Conservation (phyloP, 2,888 invertebrate species). For the Brenthis hecate region DNA sequence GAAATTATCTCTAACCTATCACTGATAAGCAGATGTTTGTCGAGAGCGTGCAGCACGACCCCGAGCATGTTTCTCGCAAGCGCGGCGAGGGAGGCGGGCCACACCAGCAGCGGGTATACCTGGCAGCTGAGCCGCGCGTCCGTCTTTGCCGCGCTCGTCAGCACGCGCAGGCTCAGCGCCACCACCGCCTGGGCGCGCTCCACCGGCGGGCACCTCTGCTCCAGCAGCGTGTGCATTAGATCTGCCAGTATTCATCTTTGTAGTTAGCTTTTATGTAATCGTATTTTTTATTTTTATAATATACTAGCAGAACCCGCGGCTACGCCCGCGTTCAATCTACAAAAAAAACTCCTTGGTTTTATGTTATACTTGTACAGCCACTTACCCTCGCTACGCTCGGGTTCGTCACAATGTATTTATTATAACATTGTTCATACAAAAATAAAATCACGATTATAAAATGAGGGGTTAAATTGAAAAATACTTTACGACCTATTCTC, state of each 20-base stretch:
- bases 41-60: constrained; percentile 51
- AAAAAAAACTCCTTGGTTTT: too few species aligned
- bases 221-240: constrained; percentile 58
- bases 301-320: too few species aligned
- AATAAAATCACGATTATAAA: too few species aligned
- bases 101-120: constrained; percentile 60
- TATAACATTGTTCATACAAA: too few species aligned
- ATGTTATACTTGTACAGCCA: too few species aligned
- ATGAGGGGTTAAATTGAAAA: too few species aligned
- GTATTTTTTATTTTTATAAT: too few species aligned
- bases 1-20: constrained; percentile 52
- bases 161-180: constrained; percentile 52
- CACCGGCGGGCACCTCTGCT: constrained; percentile 59
- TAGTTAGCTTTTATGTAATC: too few species aligned
- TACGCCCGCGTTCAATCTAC: too few species aligned
- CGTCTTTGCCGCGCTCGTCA: constrained; percentile 51
- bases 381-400: too few species aligned
- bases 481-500: too few species aligned
- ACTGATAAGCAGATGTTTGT: constrained; percentile 56
- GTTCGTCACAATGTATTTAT: too few species aligned
- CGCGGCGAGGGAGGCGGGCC: constrained; percentile 54
- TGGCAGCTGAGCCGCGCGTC: constrained; percentile 48
- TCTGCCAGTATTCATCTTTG: constrained; percentile 45
- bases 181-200: constrained; percentile 63
- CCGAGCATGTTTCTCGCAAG: constrained; percentile 57